Percentiles rank a stretch among this genome's conserved stretches.
Conservation (phyloP, 2,113 vertebrate genomes). For the Panurus biarmicus region DNA sequence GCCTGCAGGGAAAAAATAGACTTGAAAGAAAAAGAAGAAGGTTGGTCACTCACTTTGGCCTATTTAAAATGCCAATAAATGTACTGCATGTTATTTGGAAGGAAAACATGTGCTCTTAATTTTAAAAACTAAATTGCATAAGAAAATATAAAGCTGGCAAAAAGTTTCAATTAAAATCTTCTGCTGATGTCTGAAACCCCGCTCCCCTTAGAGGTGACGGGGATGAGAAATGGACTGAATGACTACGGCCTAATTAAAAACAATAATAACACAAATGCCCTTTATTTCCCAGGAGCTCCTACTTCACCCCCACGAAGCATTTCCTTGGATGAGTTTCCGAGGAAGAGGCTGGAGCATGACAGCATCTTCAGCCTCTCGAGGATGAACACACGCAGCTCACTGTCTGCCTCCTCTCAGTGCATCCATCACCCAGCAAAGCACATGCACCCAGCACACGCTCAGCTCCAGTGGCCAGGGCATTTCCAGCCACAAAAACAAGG, state of each 20-base stretch:
- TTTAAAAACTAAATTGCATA: constrained; percentile 35
- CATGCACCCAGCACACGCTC: not conserved
- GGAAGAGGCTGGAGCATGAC: not conserved
- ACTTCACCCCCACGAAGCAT: not conserved
- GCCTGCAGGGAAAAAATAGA: constrained; percentile 54
- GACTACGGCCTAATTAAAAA: not conserved
- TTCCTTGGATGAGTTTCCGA: not conserved
- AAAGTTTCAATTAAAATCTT: constrained; percentile 41
- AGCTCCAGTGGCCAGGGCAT: not conserved
- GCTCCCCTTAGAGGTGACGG: not conserved
- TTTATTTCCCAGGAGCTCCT: constrained; percentile 1
- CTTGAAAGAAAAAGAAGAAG: constrained; percentile 39
- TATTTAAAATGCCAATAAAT: constrained; percentile 49
- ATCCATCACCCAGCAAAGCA: not conserved
- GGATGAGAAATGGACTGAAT: not conserved
- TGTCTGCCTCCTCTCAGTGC: not conserved
- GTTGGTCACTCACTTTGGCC: constrained; percentile 18
- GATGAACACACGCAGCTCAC: not conserved
- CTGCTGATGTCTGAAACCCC: not conserved
- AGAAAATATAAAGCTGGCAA: constrained; percentile 41
- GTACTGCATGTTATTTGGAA: constrained; percentile 22
- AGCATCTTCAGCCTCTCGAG: not conserved
- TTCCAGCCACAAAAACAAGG: not conserved
- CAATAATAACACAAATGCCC: not conserved
- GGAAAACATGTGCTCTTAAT: constrained; percentile 33